These are phyloP conservation scores for Petrophora chlorosata DNA, from an alignment of 2,888 invertebrate species.

Conservation along the genomic window DNA sequence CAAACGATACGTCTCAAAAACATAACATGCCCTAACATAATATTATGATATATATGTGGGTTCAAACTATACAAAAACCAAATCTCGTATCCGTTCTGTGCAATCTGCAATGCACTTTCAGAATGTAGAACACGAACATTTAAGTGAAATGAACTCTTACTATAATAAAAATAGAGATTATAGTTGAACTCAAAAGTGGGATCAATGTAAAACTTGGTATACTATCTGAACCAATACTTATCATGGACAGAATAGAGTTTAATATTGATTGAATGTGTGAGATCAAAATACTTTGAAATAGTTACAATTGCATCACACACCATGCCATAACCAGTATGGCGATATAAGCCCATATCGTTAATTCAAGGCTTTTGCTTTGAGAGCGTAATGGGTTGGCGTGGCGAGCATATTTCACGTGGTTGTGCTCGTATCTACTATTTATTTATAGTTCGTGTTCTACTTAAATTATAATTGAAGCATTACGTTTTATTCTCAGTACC, in stretches of 20 bases:
- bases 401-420: conserved; percentile 14
- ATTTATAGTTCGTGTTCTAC: conserved; percentile 19
- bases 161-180: conserved; percentile 13
- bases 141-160: conserved; percentile 18
- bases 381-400: conserved; percentile 25
- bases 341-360: conserved; percentile 33
- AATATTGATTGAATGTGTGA: conserved; percentile 7
- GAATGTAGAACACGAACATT: conserved; percentile 24
- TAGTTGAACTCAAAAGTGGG: background rate
- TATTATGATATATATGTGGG: conserved; percentile 13
- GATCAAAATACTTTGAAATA: conserved; percentile 33
- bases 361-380: conserved; percentile 45
- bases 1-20: conserved; percentile 2
- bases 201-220: conserved; percentile 1
- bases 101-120: conserved; percentile 27
- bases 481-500: no score
- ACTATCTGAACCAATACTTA: conserved; percentile 13
- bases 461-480: background rate
- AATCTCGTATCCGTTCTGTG: conserved; percentile 23
- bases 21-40: conserved; percentile 12
- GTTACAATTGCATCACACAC: conserved; percentile 46
- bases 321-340: conserved; percentile 38
- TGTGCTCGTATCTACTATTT: conserved; percentile 4
- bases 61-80: conserved; percentile 30
- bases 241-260: conserved; percentile 15